Evolutionary conservation across 2,113 vertebrate species (phyloP), one percentile per base, ranked within the genome.

Genomic region (Gymnogyps californianus): DNA sequence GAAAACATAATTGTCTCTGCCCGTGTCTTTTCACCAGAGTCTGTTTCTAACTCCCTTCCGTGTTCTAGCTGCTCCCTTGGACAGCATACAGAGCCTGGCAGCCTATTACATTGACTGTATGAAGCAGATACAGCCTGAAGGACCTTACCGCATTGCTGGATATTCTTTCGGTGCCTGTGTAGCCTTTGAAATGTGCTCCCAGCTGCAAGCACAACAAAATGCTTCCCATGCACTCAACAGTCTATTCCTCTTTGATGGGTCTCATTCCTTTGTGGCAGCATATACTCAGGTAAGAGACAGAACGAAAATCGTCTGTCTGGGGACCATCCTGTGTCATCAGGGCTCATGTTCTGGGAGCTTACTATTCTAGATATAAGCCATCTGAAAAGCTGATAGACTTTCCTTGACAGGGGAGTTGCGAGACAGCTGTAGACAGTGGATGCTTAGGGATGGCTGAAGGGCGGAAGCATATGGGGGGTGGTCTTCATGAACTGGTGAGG

Each of bases 121-220:
- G 95, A 98, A 98, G 94, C 98, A 99, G 93, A 98, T 99, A 15
- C 99, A 99, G 97, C 98, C 98, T 0, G 99, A 99, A n/a, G 99
- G 99, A 8, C 99, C 99, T 1, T 99, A 99, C 87, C 98, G 99
- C 21, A 97, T 99, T 3, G 99, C 99, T 4, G 99, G 99, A 51
- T 99, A 99, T 92, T 99, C 99, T 6, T 99, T 99, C 0, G 99
- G 99, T 16, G 99, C 99, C 62, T 99, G 99, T 7, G 99, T 99
- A 82, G 99, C 99, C 44, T 99, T 99, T 74, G 99, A 99, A 97
- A 99, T 99, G 98, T 99, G 99, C 92, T 99, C 98, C 13, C 99
- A 99, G 93, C 98, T 99, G 84, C 99, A 99, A 98, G 96, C 89
- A 16, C 98, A 98, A 59, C 98, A 98, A 36, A 97, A 96, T 66